Evolutionary conservation across 2,113 vertebrate genomes (phyloP), one percentile per base, ranked within the genome.

Genomic region (Prunella himalayana): DNA sequence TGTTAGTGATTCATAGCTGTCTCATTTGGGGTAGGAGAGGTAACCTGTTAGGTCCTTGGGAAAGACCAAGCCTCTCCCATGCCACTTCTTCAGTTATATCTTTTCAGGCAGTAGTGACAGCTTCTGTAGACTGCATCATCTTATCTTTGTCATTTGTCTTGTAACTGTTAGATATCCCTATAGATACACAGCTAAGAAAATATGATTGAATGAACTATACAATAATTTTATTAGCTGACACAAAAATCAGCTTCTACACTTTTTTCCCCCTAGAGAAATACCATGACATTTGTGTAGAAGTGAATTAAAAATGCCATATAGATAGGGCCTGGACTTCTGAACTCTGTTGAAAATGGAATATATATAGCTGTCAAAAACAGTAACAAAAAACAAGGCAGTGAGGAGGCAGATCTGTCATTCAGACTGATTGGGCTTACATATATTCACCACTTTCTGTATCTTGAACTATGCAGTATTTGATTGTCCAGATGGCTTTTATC

Each of bases 261-360:
- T 96, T 64, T 56, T 60, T 51, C 5, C 7, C 63, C 60, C 33
- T 68, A 68, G 90, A 96, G 92, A 97, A 96, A 97, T 95, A 68
- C 79, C 92, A 71, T 94, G 92, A 95, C 94, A 96, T 95, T 95
- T 95, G 84, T 94, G 82, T 90, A 88, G 94, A 92, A 85, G 82
- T 90, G 91, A 93, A 96, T 96, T 90, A 94, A 96, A 96, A 96
- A 96, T 95, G 84, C 92, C 86, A 63, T 79, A 82, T 78, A 91
- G 75, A 92, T 94, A 92, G 50, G 41, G 51, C 76, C 72, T 90
- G 73, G 93, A 94, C 92, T 95, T 95, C 92, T 88, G 92, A 96
- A 84, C 82, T 93, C 89, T 82, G 51, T 65, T 86, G 80, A 90
- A 90, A 94, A 92, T 82, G 75, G 80, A 96, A 81, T 94, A 85